Conservation (phyloP, 2,113 vertebrate species). For the Xiphorhynchus elegans region DNA sequence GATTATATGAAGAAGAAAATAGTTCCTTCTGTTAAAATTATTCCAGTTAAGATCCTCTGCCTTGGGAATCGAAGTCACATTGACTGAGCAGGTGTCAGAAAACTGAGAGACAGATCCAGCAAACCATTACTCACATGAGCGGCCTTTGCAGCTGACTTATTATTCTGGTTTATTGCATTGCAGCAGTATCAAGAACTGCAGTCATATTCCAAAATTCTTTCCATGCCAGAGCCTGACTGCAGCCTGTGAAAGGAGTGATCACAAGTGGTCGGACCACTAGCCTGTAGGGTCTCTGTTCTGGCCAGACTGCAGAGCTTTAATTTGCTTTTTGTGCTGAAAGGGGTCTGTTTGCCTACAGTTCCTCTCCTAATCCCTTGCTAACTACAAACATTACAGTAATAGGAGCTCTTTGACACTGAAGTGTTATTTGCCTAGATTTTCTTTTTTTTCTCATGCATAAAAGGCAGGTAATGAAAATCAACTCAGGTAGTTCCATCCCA, state of each 20-base stretch:
- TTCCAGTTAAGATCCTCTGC: background rate
- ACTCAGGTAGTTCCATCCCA: background rate
- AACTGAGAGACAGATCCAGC: background rate
- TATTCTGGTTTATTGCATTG: background rate
- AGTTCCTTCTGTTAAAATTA: background rate
- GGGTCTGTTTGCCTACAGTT: background rate
- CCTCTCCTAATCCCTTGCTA: background rate
- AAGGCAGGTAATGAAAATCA: background rate
- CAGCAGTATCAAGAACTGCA: background rate
- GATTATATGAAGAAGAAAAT: background rate
- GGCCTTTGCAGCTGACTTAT: background rate
- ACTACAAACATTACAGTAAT: rapidly evolving
- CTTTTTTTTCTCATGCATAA: background rate
- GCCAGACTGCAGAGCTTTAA: background rate
- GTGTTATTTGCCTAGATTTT: background rate
- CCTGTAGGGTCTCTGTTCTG: background rate
- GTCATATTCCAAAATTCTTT: background rate
- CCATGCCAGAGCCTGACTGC: background rate
- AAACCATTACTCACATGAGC: background rate
- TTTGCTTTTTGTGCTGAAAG: background rate
- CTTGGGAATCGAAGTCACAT: background rate
- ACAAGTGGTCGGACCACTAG: background rate
- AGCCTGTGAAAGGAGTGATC: background rate
- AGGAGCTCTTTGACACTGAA: background rate
- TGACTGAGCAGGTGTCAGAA: background rate